Percentiles rank a stretch among this genome's conserved stretches.
These are phyloP conservation scores for Aythya fuligula DNA, from an alignment of 2,797 vertebrate species.

Conservation along the genomic window DNA sequence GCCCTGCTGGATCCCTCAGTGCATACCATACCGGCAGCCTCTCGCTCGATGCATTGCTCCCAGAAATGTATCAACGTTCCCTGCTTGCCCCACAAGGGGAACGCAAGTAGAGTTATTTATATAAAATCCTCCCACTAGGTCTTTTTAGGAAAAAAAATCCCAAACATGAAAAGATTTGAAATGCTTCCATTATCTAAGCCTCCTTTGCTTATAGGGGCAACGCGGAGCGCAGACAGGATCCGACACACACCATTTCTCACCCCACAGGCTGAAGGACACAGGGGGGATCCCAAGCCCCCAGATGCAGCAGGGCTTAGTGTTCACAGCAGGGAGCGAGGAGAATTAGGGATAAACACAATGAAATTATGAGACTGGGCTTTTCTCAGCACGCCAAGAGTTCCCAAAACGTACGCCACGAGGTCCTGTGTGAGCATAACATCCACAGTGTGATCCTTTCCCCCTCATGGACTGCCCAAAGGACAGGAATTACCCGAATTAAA, in stretches of 20 bases:
- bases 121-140: slow-evolving; percentile 46
- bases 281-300: neutral
- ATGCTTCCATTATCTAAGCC: neutral
- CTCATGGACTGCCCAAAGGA: rapidly evolving
- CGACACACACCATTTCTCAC: rapidly evolving
- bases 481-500: neutral
- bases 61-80: slow-evolving; percentile 41
- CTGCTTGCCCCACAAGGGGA: slow-evolving; percentile 16
- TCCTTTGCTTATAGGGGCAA: neutral
- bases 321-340: neutral
- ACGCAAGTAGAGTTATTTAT: slow-evolving; percentile 44
- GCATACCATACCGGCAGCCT: neutral
- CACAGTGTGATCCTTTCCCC: neutral
- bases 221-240: neutral
- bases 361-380: neutral
- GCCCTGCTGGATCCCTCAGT: neutral
- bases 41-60: slow-evolving; percentile 26
- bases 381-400: neutral
- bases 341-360: neutral
- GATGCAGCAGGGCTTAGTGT: neutral
- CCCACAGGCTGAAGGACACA: neutral
- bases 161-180: neutral
- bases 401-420: neutral
- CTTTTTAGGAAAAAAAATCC: neutral
- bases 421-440: neutral